Evolutionary conservation across 2,113 vertebrate genomes (phyloP), one percentile per base, ranked within the genome.

Genomic region (Ceyx melanurus): DNA sequence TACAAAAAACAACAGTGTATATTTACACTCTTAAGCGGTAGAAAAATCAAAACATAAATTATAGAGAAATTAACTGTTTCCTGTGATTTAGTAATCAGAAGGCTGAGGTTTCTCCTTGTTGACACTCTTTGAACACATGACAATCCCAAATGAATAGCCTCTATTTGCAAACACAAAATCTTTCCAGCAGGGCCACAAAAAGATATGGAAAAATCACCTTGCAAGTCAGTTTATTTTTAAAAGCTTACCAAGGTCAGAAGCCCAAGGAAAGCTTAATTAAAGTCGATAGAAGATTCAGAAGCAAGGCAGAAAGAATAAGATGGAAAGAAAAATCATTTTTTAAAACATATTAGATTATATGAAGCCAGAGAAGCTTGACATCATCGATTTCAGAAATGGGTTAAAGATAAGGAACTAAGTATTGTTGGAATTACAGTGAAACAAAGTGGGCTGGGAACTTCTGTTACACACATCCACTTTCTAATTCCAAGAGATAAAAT

Each of bases 191-290:
- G 43, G 81, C 35, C 88, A 73, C 67, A 73, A 65, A 89, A 94
- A 87, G 67, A 87, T 73, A 70, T 80, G 74, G 66, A 89, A 92
- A 96, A 95, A 95, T 96, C 80, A 93, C 74, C 85, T 90, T 96
- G 50, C 65, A 89, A 95, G 80, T 82, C 90, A 72, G 91, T 94
- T 95, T 90, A 95, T 96, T 97, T 97, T 95, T 94, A 92, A 96
- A 94, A 94, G 89, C 90, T 95, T 25, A 16, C 90, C 89, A 95
- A 96, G 96, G 95, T 95, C 96, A 96, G 71, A 93, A 95, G 89
- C 89, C 74, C 64, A 90, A 92, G 87, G 85, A 96, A 96, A 96
- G 81, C 93, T 95, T 96, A 97, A 97, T 97, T 97, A 97, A 97
- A 97, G 95, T 97, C 46, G 31, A 94, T 95, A 78, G 82, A 89